Evolutionary conservation across 2,888 invertebrate genomes (phyloP).

Genomic region (Tachina fera): DNA sequence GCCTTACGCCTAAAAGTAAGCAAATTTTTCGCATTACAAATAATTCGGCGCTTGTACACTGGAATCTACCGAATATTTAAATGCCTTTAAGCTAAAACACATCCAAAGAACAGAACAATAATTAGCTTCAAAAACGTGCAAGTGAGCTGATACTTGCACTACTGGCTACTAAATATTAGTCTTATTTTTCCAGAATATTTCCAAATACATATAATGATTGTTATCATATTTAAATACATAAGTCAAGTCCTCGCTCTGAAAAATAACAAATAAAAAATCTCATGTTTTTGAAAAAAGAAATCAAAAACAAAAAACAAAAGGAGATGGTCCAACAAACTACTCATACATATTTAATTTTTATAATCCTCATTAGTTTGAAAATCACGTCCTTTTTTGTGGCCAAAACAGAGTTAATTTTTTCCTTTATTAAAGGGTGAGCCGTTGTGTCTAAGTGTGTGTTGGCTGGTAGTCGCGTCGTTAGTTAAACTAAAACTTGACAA

Average conservation of each 20-base stretch:
- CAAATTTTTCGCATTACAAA: constrained; percentile 12
- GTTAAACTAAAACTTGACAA: constrained; percentile 67
- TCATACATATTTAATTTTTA: constrained; percentile 69
- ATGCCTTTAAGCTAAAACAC: constrained; percentile 53
- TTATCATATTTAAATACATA: constrained; percentile 68
- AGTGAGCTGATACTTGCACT: constrained; percentile 45
- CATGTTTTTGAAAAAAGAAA: not conserved
- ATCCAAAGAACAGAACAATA: constrained; percentile 10
- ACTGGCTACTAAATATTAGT: constrained; percentile 33
- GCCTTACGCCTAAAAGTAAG: constrained; percentile 24
- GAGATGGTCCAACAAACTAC: constrained; percentile 4
- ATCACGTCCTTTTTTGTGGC: constrained; percentile 68
- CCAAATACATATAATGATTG: constrained; percentile 63
- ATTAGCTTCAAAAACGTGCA: constrained; percentile 29
- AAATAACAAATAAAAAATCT: constrained; percentile 6
- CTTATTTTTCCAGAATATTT: constrained; percentile 48
- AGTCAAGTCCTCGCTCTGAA: constrained; percentile 13
- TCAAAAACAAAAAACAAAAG: too few species aligned
- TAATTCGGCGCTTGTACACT: constrained; percentile 44
- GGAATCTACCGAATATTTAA: constrained; percentile 63
- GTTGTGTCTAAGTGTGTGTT: constrained; percentile 32
- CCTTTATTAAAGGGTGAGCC: constrained; percentile 3
- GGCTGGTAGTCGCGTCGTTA: constrained; percentile 40
- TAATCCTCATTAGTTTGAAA: constrained; percentile 72
- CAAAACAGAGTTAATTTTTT: constrained; percentile 60